These are phyloP conservation scores for Anabas testudineus DNA, from an alignment of 2,797 vertebrate species.

Conservation along the genomic window DNA sequence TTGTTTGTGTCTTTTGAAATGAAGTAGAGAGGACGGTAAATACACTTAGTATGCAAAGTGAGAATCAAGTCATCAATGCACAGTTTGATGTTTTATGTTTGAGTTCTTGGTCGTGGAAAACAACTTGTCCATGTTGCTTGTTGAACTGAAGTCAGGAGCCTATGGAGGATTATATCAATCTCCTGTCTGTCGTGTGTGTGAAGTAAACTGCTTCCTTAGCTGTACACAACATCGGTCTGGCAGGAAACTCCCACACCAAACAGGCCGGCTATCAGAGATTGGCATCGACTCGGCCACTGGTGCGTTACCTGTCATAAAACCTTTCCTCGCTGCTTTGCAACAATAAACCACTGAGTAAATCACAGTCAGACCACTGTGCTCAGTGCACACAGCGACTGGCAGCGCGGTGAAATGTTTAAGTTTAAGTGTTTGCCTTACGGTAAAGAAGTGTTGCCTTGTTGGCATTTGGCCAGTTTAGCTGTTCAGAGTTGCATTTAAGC, in stretches of 20 bases:
- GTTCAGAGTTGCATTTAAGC: background rate
- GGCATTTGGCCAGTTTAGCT: background rate
- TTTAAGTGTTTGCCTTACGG: background rate
- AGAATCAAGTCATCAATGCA: background rate
- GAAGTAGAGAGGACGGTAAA: constrained; percentile 17
- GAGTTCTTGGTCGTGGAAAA: too few relatives aligned
- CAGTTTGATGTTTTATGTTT: background rate
- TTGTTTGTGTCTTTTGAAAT: constrained; percentile 18
- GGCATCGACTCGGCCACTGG: constrained; percentile 60
- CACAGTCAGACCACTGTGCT: constrained; percentile 29
- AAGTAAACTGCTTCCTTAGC: constrained; percentile 47
- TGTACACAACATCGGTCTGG: constrained; percentile 44
- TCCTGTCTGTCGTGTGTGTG: constrained; percentile 18
- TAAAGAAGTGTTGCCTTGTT: background rate
- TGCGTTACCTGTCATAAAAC: constrained; percentile 59
- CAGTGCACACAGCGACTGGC: background rate
- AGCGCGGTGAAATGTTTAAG: background rate
- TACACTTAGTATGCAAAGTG: background rate
- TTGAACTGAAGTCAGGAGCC: constrained; percentile 2
- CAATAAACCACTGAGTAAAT: constrained; percentile 41
- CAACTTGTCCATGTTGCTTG: background rate
- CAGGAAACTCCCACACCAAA: constrained; percentile 66
- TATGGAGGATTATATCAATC: constrained; percentile 36
- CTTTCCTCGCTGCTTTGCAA: constrained; percentile 2
- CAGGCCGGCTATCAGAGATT: constrained; percentile 60